Percentiles rank a stretch among this genome's conserved stretches.
phyloP scores from a whole-genome alignment of 2,888 invertebrate genomes.

The Xanthorhoe designata region DNA sequence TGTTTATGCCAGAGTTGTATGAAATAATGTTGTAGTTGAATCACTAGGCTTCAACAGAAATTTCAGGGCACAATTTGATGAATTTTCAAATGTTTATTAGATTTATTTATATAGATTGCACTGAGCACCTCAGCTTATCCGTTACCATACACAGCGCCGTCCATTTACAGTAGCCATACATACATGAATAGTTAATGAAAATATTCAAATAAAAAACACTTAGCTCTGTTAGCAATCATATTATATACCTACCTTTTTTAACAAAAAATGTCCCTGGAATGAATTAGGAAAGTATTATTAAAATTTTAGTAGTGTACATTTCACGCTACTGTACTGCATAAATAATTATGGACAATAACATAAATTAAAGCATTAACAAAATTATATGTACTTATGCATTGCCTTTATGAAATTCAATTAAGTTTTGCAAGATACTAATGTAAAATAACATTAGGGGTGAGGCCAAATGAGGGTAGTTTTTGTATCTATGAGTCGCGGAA shows the following conservation, averaged over 20 bases:
- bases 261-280: background rate
- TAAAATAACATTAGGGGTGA: background rate
- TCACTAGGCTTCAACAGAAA: slow-evolving; percentile 28
- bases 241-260: background rate
- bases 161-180: slow-evolving; percentile 57
- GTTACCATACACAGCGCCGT: slow-evolving; percentile 50
- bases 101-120: slow-evolving; percentile 28
- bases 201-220: background rate
- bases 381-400: background rate
- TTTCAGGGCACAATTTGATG: slow-evolving; percentile 33
- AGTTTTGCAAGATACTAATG: background rate
- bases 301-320: background rate
- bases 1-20: slow-evolving; percentile 11
- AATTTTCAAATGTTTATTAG: slow-evolving; percentile 28
- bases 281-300: background rate
- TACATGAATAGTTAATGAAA: slow-evolving; percentile 3
- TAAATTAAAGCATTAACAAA: background rate
- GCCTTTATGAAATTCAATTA: background rate
- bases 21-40: slow-evolving; percentile 5
- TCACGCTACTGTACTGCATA: background rate
- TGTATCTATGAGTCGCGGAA: too few relatives aligned
- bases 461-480: too few relatives aligned
- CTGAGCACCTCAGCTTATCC: slow-evolving; percentile 46
- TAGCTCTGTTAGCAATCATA: background rate
- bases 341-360: background rate